Base-by-base conservation (phyloP, 2,113 vertebrate species). In the Pelobates fuscus region DNA sequence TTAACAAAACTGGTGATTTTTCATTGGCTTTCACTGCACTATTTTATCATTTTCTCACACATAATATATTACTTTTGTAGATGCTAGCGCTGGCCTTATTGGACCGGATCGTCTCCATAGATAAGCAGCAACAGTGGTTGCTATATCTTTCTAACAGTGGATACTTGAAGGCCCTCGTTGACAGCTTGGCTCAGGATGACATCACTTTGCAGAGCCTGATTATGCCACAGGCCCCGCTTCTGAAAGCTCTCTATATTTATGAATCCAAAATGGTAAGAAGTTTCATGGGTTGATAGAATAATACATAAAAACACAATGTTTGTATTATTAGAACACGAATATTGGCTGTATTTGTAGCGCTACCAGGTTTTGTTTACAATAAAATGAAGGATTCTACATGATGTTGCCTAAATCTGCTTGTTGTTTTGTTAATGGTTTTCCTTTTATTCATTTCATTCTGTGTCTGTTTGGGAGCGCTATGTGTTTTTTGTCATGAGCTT, bases 211-310 rank as follows among this genome's bases (percentile, higher is more conserved):
- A 98, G 89, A 93, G 87, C 70, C 85, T 98, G 41, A 94, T 99
- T 11, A 84, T 85, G 0, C 97, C 96, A 20, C 97, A 98, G 77
- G 93, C 95, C 0, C 97, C 96, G 1, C 83, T 95, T 5, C 90
- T 99, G 71, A 99, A 99, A 84, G 95, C 96, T 0, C 86, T 99
- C 18, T 99, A 98, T 81, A 96, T 97, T 66, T 98, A 97, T 0
- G 96, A 98, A 80, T 98, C 96, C 83, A 99, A 99, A 88, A 98
- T 99, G 95, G 97, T 97, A 89, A 91, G 80, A 29, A 2, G 12
- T 8, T 61, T n/a, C n/a, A n/a, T 3, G n/a, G n/a, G n/a, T n/a
- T n/a, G n/a, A 8, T 52, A n/a, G 21, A n/a, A 7, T 52, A n/a
- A 5, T 52, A 2, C 15, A n/a, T 5, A n/a, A 52, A 52, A 7